These are phyloP conservation scores for Hemiscyllium ocellatum DNA, from an alignment of 2,113 vertebrate species.

Conservation along the genomic window DNA sequence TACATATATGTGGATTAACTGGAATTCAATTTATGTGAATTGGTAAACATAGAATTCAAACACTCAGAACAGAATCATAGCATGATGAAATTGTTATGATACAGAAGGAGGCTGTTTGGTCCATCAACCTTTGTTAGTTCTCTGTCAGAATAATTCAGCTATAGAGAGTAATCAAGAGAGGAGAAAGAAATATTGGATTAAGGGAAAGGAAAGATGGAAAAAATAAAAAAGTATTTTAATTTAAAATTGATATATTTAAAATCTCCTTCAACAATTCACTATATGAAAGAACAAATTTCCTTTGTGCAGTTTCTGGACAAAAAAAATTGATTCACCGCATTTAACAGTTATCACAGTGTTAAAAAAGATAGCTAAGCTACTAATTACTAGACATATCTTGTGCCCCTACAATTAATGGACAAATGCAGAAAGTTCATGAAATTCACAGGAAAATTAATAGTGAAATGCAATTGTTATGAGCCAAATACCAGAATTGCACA, in stretches of 20 bases:
- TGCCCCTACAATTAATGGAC: neutral
- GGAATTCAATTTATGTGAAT: neutral
- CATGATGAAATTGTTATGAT: too few species aligned
- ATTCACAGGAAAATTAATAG: neutral
- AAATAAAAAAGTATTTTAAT: neutral
- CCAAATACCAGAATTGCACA: neutral
- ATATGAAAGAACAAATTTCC: neutral
- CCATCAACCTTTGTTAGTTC: too few species aligned
- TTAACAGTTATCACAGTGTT: neutral
- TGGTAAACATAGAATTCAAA: neutral
- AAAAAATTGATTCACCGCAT: neutral
- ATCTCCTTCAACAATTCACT: neutral
- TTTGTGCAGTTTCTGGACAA: neutral
- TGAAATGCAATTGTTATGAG: neutral
- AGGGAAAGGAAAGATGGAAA: neutral
- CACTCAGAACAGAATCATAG: neutral
- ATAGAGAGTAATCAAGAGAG: neutral
- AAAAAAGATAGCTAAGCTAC: neutral
- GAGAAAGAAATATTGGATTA: neutral
- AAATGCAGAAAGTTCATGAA: neutral
- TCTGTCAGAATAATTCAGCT: too few species aligned
- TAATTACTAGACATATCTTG: neutral
- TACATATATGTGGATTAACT: neutral
- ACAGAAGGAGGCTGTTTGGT: too few species aligned
- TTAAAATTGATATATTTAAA: neutral